Conservation (phyloP, 2,113 vertebrate species). For the Ceyx melanurus region DNA sequence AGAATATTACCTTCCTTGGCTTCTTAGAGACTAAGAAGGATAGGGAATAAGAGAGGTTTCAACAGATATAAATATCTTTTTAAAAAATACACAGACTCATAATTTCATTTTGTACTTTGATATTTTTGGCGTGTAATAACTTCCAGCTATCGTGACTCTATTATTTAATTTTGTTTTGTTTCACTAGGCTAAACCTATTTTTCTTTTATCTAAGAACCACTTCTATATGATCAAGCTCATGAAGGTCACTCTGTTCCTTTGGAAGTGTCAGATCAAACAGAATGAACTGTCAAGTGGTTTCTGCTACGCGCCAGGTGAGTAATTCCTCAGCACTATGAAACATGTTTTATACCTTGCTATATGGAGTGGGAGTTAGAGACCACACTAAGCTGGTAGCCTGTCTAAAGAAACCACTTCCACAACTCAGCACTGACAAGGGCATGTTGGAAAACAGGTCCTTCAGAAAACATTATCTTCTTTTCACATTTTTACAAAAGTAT, state of each 20-base stretch:
- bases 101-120: background rate
- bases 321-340: constrained; percentile 7
- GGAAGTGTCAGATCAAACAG: constrained; percentile 51
- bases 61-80: background rate
- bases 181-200: background rate
- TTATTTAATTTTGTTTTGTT: background rate
- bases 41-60: background rate
- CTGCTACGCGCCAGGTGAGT: background rate
- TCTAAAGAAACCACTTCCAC: background rate
- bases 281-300: constrained; percentile 48
- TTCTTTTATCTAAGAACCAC: constrained; percentile 24
- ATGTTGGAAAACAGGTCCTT: background rate
- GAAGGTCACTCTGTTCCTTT: constrained; percentile 34
- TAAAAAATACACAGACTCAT: background rate
- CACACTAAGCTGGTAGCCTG: background rate
- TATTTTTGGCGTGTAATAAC: background rate
- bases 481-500: background rate
- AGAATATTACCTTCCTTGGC: background rate
- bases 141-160: background rate
- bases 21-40: background rate
- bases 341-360: background rate
- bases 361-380: constrained; percentile 1
- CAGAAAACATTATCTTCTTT: background rate
- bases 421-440: background rate
- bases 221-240: constrained; percentile 15